phyloP scores from a whole-genome alignment of 2,888 invertebrate species.

The Gymnocheta viridis region DNA sequence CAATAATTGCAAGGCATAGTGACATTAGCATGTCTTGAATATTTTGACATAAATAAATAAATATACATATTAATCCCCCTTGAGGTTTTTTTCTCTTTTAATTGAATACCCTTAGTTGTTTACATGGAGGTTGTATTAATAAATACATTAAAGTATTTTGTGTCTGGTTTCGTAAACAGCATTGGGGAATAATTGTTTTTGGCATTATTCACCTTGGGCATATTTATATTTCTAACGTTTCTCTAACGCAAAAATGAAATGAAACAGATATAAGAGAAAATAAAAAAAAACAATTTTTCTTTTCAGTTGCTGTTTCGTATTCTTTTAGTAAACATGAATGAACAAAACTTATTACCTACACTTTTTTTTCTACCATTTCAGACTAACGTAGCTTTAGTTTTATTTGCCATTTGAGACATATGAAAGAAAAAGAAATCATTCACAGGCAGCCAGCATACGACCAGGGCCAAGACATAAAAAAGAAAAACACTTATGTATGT shows the following conservation, averaged over 20 bases:
- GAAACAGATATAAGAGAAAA: conserved; percentile 17
- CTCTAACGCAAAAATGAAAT: conserved; percentile 40
- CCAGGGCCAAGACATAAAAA: conserved; percentile 3
- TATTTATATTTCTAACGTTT: conserved; percentile 62
- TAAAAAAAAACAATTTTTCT: conserved; percentile 8
- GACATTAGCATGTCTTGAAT: neutral
- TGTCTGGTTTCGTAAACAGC: conserved; percentile 36
- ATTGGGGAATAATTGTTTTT: conserved; percentile 64
- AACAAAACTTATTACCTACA: conserved; percentile 45
- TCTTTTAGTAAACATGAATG: neutral
- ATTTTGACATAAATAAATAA: neutral
- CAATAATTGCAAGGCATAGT: too few relatives aligned
- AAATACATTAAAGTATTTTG: conserved; percentile 26
- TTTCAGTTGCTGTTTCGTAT: neutral
- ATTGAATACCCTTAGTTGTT: conserved; percentile 49
- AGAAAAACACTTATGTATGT: neutral
- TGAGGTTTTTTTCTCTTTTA: neutral
- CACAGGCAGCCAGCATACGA: neutral
- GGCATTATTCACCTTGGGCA: conserved; percentile 64
- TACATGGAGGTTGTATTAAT: conserved; percentile 1
- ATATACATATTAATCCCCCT: neutral
- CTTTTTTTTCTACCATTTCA: conserved; percentile 23
- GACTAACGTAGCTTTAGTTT: conserved; percentile 36
- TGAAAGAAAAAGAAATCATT: conserved; percentile 33
- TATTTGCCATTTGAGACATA: conserved; percentile 67